phyloP scores from a whole-genome alignment of 1,140 invertebrate species.

The Lineus longissimus region DNA sequence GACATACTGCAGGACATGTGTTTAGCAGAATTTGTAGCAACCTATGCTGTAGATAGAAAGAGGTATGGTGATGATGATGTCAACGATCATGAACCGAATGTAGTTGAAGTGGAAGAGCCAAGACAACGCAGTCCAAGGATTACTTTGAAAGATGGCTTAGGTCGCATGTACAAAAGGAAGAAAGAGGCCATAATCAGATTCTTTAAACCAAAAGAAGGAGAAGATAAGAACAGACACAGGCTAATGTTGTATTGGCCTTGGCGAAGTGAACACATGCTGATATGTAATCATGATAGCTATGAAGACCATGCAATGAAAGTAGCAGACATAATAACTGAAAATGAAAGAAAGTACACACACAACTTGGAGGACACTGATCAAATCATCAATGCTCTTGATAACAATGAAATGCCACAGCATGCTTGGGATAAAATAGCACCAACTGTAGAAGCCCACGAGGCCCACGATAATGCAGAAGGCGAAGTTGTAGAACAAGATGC shows the following conservation, averaged over 20 bases:
- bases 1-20: background rate
- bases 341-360: background rate
- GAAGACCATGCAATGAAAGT: background rate
- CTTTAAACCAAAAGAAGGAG: background rate
- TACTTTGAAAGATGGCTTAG: background rate
- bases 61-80: background rate
- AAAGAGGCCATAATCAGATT: background rate
- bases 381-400: background rate
- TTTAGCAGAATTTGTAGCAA: background rate
- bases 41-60: background rate
- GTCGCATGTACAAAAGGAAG: slow-evolving; percentile 1
- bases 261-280: background rate
- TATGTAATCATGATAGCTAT: background rate
- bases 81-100: background rate
- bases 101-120: background rate
- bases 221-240: background rate
- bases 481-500: background rate
- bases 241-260: slow-evolving; percentile 1
- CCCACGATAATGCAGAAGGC: background rate
- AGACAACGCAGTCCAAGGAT: background rate
- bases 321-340: background rate
- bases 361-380: background rate
- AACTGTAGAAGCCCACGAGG: background rate
- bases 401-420: background rate
- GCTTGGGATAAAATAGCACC: slow-evolving; percentile 1